A percentile compares a stretch with the other conserved stretches of the same genome.
Conservation (phyloP, 2,113 vertebrate genomes). For the Rhadina sibilatrix region DNA sequence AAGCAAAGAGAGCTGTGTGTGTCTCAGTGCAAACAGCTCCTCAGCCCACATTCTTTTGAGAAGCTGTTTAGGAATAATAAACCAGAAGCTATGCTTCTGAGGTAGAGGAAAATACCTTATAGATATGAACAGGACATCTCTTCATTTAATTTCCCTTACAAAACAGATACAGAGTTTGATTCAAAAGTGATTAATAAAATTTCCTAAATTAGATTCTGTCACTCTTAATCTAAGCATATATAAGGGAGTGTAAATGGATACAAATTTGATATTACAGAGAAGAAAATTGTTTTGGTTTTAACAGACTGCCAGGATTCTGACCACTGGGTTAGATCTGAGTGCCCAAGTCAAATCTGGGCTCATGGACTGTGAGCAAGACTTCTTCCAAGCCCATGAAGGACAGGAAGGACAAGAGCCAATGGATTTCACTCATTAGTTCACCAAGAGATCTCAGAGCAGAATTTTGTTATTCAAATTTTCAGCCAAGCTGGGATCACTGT, state of each 20-base stretch:
- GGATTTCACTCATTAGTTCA: background rate
- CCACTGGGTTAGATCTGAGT: background rate
- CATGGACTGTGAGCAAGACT: fast-evolving
- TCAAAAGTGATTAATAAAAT: background rate
- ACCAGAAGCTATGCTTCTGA: background rate
- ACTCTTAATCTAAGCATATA: background rate
- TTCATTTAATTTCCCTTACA: background rate
- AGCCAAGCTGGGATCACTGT: background rate
- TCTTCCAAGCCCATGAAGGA: background rate
- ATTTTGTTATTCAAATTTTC: background rate
- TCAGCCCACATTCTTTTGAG: background rate
- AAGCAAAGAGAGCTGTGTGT: background rate
- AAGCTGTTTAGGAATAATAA: background rate
- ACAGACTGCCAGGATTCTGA: background rate
- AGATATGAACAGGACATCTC: background rate
- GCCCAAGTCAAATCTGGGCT: background rate
- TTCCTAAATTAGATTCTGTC: background rate
- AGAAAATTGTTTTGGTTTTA: background rate
- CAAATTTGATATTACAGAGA: background rate
- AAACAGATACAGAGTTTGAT: background rate
- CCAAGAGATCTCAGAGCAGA: background rate
- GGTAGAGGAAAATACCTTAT: background rate
- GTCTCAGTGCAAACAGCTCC: background rate
- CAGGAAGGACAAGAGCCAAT: background rate
- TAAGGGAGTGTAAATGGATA: background rate